Evolutionary conservation across 2,113 vertebrate species (phyloP).

Genomic region (Chitala chitala): DNA sequence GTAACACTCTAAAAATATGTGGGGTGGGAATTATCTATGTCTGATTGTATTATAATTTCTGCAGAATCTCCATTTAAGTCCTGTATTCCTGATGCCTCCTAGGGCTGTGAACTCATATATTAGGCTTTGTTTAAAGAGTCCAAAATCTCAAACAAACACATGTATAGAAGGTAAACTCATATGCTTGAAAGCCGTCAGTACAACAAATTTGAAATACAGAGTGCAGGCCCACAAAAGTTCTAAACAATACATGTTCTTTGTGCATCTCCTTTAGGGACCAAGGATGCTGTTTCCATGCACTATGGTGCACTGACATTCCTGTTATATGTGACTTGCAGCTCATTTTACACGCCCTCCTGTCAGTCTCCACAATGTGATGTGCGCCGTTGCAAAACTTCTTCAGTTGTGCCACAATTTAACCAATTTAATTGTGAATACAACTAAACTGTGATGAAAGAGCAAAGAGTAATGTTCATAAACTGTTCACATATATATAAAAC

Average conservation of each 20-base stretch:
- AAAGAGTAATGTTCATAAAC: constrained; percentile 66
- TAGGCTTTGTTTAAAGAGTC: constrained; percentile 1
- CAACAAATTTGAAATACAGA: constrained; percentile 37
- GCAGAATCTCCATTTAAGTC: constrained; percentile 18
- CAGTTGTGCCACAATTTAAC: constrained; percentile 18
- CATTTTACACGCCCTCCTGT: constrained; percentile 14
- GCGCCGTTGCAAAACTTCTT: constrained; percentile 26
- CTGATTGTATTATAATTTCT: constrained; percentile 23
- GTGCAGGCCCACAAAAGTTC: constrained; percentile 49
- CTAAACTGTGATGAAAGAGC: constrained; percentile 50
- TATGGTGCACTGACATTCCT: background rate
- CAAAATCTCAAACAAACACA: background rate
- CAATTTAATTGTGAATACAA: constrained; percentile 54
- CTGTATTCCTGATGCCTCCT: constrained; percentile 3
- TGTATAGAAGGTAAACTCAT: background rate
- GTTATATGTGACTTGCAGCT: background rate
- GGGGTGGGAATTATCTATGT: background rate
- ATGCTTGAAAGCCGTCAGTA: constrained; percentile 26
- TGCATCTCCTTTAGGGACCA: background rate
- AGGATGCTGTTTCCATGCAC: background rate
- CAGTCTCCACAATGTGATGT: constrained; percentile 56
- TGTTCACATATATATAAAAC: constrained; percentile 59
- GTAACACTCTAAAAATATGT: background rate
- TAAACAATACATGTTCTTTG: constrained; percentile 48
- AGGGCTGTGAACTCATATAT: background rate